Percentiles rank a stretch among this genome's conserved stretches.
Evolutionary conservation across 2,113 vertebrate genomes (phyloP).

Genomic region (Elaphurus davidianus): DNA sequence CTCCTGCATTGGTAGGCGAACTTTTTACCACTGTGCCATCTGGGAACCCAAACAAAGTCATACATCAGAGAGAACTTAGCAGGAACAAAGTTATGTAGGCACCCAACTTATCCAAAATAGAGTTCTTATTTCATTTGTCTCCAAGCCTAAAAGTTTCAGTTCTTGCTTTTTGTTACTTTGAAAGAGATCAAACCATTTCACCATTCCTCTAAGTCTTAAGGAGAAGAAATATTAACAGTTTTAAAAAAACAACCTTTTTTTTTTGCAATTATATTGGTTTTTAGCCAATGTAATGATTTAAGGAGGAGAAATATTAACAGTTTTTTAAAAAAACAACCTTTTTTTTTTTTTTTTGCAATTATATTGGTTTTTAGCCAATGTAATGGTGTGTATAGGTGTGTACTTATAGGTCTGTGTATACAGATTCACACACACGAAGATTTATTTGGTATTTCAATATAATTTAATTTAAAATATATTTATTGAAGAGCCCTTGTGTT

Average conservation of each 20-base stretch:
- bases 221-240: neutral
- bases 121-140: neutral
- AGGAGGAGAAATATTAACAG: too few species aligned
- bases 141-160: neutral
- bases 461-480: conserved; percentile 13
- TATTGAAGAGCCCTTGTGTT: neutral
- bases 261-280: conserved; percentile 17
- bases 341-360: too few species aligned
- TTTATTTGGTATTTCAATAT: neutral
- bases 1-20: neutral
- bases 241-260: neutral
- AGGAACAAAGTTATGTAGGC: neutral
- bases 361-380: too few species aligned
- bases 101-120: neutral
- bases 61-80: neutral
- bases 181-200: neutral
- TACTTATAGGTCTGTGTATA: too few species aligned
- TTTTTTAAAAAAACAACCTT: too few species aligned
- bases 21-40: neutral
- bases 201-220: neutral
- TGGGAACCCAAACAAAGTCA: neutral
- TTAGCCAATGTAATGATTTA: conserved; percentile 35
- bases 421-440: too few species aligned
- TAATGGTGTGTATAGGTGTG: too few species aligned
- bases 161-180: neutral